A percentile compares a stretch with the other conserved stretches of the same genome.
phyloP scores from a whole-genome alignment of 2,113 vertebrate species.

The Catharus bicknelli region DNA sequence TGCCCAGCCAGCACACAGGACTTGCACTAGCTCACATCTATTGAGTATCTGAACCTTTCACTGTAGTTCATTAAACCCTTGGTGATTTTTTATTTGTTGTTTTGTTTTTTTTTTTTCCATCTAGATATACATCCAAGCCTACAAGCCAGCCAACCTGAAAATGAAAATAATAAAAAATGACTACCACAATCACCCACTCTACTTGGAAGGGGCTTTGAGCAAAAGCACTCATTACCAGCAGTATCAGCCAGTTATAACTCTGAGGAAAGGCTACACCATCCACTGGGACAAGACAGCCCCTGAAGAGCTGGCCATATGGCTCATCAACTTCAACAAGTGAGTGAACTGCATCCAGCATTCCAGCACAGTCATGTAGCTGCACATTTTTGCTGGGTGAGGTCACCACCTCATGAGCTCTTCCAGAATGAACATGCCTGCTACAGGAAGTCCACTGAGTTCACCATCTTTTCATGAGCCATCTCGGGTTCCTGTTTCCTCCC shows the following conservation, averaged over 20 bases:
- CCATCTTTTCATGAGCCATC: slow-evolving; percentile 10
- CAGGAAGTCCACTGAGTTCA: slow-evolving; percentile 2
- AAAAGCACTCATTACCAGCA: slow-evolving; percentile 95
- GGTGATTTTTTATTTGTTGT: not conserved
- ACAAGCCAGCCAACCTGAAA: slow-evolving; percentile 83
- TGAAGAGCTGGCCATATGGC: slow-evolving; percentile 90
- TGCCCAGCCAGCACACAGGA: not conserved
- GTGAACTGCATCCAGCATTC: slow-evolving; percentile 42
- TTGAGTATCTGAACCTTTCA: not conserved
- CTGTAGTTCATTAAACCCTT: not conserved
- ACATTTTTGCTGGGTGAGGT: slow-evolving; percentile 3
- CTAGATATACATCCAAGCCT: slow-evolving; percentile 93
- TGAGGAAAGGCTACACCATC: slow-evolving; percentile 91
- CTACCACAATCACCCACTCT: slow-evolving; percentile 83
- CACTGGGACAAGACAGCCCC: slow-evolving; percentile 93
- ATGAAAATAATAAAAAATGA: slow-evolving; percentile 93
- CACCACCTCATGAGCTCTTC: not conserved
- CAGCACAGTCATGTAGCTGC: not conserved
- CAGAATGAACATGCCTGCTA: not conserved
- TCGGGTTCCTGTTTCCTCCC: slow-evolving; percentile 16
- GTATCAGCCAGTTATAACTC: slow-evolving; percentile 92
- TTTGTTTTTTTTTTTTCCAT: not conserved
- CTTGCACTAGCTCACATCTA: not conserved
- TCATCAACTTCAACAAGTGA: slow-evolving; percentile 98
- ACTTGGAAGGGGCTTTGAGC: slow-evolving; percentile 88